These are phyloP conservation scores for Homalodisca vitripennis DNA, from an alignment of 1,140 invertebrate genomes.

Conservation along the genomic window DNA sequence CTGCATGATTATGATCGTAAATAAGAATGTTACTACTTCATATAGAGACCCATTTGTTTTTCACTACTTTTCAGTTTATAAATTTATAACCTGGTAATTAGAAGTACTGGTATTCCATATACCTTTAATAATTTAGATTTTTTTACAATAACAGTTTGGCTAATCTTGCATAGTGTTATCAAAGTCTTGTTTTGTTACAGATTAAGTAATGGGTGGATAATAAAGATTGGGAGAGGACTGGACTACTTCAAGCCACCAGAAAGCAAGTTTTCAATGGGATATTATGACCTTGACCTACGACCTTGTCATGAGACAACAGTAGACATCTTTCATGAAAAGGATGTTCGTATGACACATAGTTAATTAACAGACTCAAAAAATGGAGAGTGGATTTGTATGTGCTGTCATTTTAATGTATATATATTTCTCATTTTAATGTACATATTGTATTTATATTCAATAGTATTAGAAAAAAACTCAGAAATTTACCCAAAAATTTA, in stretches of 20 bases:
- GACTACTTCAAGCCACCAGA: conserved; percentile 83
- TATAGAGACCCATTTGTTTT: too few relatives aligned
- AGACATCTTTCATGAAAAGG: conserved; percentile 75
- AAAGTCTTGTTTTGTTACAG: conserved; percentile 54
- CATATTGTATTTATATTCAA: neutral
- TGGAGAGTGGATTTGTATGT: neutral
- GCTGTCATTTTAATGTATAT: neutral
- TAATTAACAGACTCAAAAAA: neutral
- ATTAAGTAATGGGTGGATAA: conserved; percentile 87
- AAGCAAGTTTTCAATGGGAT: conserved; percentile 74
- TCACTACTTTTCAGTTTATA: neutral
- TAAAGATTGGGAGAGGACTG: conserved; percentile 90
- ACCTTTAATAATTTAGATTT: neutral
- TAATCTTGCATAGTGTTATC: conserved; percentile 37
- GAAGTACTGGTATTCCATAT: neutral
- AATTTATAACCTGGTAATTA: neutral
- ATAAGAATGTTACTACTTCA: too few relatives aligned
- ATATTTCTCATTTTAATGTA: neutral
- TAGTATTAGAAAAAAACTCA: neutral
- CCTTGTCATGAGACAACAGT: conserved; percentile 83
- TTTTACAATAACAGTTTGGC: neutral
- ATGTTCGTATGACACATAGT: neutral
- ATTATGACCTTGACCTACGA: conserved; percentile 75
- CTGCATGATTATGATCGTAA: too few relatives aligned
- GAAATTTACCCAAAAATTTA: neutral